Base-by-base conservation (phyloP, 2,797 vertebrate species). In the Poecilia gillii region DNA sequence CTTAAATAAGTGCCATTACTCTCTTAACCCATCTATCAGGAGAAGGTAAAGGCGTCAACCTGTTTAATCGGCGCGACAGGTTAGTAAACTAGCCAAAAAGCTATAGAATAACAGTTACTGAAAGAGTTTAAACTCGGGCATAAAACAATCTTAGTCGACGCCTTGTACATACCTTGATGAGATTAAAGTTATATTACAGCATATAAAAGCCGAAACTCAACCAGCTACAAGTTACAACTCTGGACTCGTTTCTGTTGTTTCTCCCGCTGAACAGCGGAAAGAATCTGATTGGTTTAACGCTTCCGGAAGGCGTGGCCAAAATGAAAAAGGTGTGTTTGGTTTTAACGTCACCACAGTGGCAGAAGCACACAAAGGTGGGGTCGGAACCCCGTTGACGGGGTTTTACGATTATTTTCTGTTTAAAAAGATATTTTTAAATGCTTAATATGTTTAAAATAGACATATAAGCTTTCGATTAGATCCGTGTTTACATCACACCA, bases 181-280 rank as follows among this genome's bases (percentile, higher is more conserved):
- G 47, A 0, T 64, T 43, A 28, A 81, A 0, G 51, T 3, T 41
- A 14, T 14, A 49, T 1, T 7, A 39, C 43, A 64, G 39, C 45
- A 45, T 25, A 23, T 25, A 31, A 68, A 0, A 16, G 28, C 16
- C 16, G 1, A 79, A 75, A 76, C 25, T 46, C 33, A 1, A 41
- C 55, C 2, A 12, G 1, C 7, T 16, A 1, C 6, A 12, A n/a
- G 33, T 39, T 12, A 16, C 13, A 33, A 20, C 6, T 57, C 0
- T 41, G 53, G 20, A 12, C 1, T 11, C 43, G 8, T 45, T 84
- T 89, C 76, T 0, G 75, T 81, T 92, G 75, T 81, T 92, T 92
- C 91, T 95, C 92, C 91, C 94, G 94, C 95, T 81, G 78, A 80
- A 90, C 18, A 49, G 4, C 51, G 20, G 6, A 41, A 75, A n/a